Conservation (phyloP, 2,797 vertebrate species). For the Megalops cyprinoides region DNA sequence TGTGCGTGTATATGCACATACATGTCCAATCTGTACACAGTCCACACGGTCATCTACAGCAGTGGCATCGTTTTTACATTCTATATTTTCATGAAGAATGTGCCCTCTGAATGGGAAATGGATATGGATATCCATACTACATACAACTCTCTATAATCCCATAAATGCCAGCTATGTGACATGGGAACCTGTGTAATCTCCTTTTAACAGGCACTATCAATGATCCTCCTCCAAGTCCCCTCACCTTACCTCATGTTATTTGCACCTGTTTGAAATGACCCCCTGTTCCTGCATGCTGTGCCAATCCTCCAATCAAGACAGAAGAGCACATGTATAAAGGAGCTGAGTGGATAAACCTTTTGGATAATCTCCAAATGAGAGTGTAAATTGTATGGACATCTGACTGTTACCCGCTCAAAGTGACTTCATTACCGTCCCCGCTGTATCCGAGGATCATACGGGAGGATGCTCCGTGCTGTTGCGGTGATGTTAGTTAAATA, state of each 20-base stretch:
- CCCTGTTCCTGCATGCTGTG: background rate
- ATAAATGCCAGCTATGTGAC: constrained; percentile 71
- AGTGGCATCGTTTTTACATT: background rate
- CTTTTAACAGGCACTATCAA: constrained; percentile 71
- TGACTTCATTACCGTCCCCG: background rate
- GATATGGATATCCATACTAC: constrained; percentile 56
- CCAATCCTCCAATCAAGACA: background rate
- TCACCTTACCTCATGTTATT: constrained; percentile 51
- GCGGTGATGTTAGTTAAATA: constrained; percentile 82
- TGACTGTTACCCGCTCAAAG: background rate
- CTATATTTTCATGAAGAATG: constrained; percentile 46
- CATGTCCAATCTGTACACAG: background rate
- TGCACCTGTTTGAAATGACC: constrained; percentile 23
- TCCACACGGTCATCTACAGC: background rate
- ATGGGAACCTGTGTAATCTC: constrained; percentile 72
- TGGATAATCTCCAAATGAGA: background rate
- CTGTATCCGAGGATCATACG: constrained; percentile 20
- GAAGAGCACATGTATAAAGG: background rate
- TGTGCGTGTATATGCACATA: background rate
- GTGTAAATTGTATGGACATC: background rate
- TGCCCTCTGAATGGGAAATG: constrained; percentile 47
- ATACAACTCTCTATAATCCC: constrained; percentile 67
- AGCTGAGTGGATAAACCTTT: background rate
- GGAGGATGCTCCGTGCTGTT: constrained; percentile 63
- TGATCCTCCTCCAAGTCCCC: constrained; percentile 51